Base-by-base conservation (phyloP, 1,140 invertebrate species). In the Drosophila ambigua region DNA sequence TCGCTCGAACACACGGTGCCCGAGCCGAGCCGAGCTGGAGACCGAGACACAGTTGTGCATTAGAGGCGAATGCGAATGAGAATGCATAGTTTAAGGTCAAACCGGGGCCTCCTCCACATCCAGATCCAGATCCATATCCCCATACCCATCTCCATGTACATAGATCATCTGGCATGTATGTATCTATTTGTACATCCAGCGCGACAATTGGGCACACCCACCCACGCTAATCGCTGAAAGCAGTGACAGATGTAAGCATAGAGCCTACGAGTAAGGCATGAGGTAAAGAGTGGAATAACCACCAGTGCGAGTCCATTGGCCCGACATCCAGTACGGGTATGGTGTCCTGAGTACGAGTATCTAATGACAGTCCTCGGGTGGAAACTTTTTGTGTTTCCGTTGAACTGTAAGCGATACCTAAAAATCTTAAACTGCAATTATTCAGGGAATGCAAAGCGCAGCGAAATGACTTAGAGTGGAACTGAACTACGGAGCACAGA, bases 31-130 rank as follows among this genome's bases (percentile, higher is more conserved):
- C 20, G 20, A 20, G 20, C 20, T 20, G 20, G 20, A 20, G 20
- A 24, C 39, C 23, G 31, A 35, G 24, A 44, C 50, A 44, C 13
- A 31, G 49, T 41, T 41, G 13, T 60, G 53, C 69, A 66, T 24
- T 24, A 20, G 24, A 63, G 20, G 63, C 62, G 15, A 62, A 60
- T 39, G 44, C 52, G 65, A 16, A 63, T 28, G 63, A 59, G 13
- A 62, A 60, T 39, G 44, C 52, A 74, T 74, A 67, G 83, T 83
- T 79, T 88, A 88, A 88, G 83, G 83, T 88, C 83, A 88, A 79
- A 62, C 68, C 64, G 57, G 66, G 53, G 55, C 74, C 65, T 55
- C 74, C 65, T 55, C 52, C 46, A 15, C 62, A 51, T 16, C 16
- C 16, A 16, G 16, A 16, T 16, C 16, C 11, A 59, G 35, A 24